phyloP scores from a whole-genome alignment of 2,888 invertebrate species.

The Agrypnus murinus region DNA sequence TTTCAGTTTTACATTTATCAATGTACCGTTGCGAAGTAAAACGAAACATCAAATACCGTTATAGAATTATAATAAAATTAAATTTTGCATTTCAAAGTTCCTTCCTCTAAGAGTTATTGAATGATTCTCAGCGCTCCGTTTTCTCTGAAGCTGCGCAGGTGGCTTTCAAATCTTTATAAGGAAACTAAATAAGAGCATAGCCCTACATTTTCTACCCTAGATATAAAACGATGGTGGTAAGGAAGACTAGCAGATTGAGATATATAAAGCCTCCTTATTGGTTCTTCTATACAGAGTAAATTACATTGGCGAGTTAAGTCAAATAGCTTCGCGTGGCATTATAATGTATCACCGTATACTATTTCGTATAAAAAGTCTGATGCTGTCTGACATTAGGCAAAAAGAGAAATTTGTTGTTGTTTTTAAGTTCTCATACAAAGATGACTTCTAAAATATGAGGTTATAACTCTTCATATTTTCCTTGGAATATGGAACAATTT shows the following conservation, averaged over 20 bases:
- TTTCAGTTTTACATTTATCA: background rate
- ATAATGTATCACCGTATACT: constrained; percentile 16
- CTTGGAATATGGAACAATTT: constrained; percentile 13
- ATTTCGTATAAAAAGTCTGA: too few relatives aligned
- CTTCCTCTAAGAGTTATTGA: constrained; percentile 14
- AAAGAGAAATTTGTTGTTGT: constrained; percentile 13
- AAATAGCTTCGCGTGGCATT: constrained; percentile 17
- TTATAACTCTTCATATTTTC: constrained; percentile 7
- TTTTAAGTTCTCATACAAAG: constrained; percentile 1
- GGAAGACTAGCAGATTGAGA: background rate
- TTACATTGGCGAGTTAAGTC: constrained; percentile 18
- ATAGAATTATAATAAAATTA: constrained; percentile 15
- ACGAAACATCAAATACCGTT: background rate
- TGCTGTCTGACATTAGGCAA: too few relatives aligned
- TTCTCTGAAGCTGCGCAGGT: background rate
- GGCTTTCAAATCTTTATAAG: background rate
- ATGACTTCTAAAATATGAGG: constrained; percentile 21
- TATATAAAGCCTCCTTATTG: background rate
- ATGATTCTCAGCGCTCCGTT: background rate
- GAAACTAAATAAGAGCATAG: background rate
- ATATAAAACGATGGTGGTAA: constrained; percentile 1
- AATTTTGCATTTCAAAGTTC: constrained; percentile 12
- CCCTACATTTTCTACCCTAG: background rate
- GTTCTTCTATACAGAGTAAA: background rate
- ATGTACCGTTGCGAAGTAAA: background rate